Base-by-base conservation (phyloP, 2,797 vertebrate species). In the Balearica regulorum region DNA sequence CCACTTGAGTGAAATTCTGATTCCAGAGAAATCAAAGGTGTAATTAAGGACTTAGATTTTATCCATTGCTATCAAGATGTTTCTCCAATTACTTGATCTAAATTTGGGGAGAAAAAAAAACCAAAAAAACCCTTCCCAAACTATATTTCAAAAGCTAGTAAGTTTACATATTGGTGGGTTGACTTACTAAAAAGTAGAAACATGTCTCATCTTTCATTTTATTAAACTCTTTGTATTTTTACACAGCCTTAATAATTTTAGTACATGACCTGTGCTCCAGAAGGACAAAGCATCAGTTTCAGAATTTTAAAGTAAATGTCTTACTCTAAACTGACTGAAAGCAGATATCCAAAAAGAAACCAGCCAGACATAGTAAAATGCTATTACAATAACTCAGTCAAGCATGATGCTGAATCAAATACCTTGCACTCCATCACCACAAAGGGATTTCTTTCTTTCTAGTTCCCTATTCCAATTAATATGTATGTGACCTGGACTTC, bases 371-470 rank as follows among this genome's bases (percentile, higher is more conserved):
- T 18, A 87, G 70, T 62, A 71, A 97, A 95, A 91, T 85, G 69
- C 35, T 88, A 72, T 91, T 73, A 94, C 35, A 73, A 25, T 76
- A 83, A 84, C 1, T 7, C 90, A 87, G 68, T 89, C 90, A 91
- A 96, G 90, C 55, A 4, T 64, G 70, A 81, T 83, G 62, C 33
- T 96, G 53, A 96, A 86, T 83, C 80, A 91, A 83, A 86, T 65
- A 82, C 49, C 82, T 93, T 80, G 44, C 37, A 61, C 68, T 94
- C 33, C 43, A 89, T 55, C 39, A 83, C 68, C 87, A 71, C 69
- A 82, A 61, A 91, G 88, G 76, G 88, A 87, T 81, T 96, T 85
- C 57, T 83, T 96, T 82, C 35, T 62, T 91, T 93, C 69, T 86
- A 26, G 28, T 85, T 93, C 57, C 39, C 78, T 79, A 54, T 53